phyloP scores from a whole-genome alignment of 2,888 invertebrate genomes.

The Apotomis betuletana region DNA sequence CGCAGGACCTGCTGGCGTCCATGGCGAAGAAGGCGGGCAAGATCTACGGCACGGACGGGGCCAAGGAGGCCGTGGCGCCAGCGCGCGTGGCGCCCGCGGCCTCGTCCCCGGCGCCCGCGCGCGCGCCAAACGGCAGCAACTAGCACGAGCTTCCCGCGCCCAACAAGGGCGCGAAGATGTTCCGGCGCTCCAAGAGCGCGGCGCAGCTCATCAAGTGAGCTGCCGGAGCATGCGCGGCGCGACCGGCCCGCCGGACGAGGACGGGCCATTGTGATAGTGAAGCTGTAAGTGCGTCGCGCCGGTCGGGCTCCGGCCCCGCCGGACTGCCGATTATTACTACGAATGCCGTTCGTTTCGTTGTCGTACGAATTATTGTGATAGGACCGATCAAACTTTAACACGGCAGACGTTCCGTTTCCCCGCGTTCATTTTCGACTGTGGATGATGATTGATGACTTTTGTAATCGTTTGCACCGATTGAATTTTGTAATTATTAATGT shows the following conservation, averaged over 20 bases:
- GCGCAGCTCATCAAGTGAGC: conserved; percentile 81
- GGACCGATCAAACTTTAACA: conserved; percentile 64
- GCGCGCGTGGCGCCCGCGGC: conserved; percentile 54
- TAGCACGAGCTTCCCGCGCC: conserved; percentile 81
- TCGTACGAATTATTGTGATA: conserved; percentile 76
- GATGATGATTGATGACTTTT: conserved; percentile 67
- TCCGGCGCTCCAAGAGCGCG: conserved; percentile 83
- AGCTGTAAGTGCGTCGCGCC: conserved; percentile 24
- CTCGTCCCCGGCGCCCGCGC: conserved; percentile 60
- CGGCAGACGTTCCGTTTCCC: conserved; percentile 65
- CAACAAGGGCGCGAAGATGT: conserved; percentile 81
- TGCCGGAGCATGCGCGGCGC: conserved; percentile 20
- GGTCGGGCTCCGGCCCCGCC: conserved; percentile 8
- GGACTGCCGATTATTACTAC: conserved; percentile 75
- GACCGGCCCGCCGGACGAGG: conserved; percentile 9
- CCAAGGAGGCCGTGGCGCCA: conserved; percentile 66
- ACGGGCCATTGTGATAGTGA: conserved; percentile 39
- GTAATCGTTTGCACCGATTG: conserved; percentile 79
- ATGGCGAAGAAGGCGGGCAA: conserved; percentile 99
- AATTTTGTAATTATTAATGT: conserved; percentile 81
- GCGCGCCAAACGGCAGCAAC: conserved; percentile 76
- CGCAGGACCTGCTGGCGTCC: conserved; percentile 96
- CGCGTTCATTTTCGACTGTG: conserved; percentile 62
- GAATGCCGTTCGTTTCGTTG: conserved; percentile 70
- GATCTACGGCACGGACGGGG: conserved; percentile 94